A percentile compares a stretch with the other conserved stretches of the same genome.
Conservation (phyloP, 2,888 invertebrate genomes). For the Pycnomerus fuliginosus region DNA sequence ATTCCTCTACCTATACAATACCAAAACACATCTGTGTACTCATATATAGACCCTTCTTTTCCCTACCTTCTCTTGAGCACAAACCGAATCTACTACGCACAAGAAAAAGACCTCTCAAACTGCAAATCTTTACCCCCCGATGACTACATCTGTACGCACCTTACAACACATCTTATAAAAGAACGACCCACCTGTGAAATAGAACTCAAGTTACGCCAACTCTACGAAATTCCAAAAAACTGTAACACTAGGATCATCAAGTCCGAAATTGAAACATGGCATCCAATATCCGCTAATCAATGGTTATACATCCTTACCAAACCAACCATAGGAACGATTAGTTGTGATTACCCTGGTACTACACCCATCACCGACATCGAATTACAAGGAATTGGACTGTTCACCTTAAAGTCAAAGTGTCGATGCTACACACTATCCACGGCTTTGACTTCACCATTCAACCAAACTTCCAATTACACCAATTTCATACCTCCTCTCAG, state of each 20-base stretch:
- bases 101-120: neutral
- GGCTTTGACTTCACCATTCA: too few species aligned
- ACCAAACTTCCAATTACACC: too few species aligned
- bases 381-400: too few species aligned
- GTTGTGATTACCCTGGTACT: too few species aligned
- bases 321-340: too few species aligned
- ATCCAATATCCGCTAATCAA: slow-evolving; percentile 9
- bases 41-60: slow-evolving; percentile 11
- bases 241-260: neutral
- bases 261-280: neutral
- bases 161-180: neutral
- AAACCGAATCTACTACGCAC: slow-evolving; percentile 10
- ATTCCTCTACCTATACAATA: neutral
- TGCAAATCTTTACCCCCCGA: neutral
- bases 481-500: too few species aligned
- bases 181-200: neutral
- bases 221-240: neutral
- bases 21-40: slow-evolving; percentile 7
- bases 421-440: too few species aligned
- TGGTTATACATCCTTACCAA: slow-evolving; percentile 8
- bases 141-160: neutral
- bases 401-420: too few species aligned
- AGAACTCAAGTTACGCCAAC: neutral
- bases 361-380: too few species aligned
- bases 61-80: slow-evolving; percentile 18